Evolutionary conservation across 2,888 invertebrate genomes (phyloP), one percentile per base, ranked within the genome.

Genomic region (Plemyria rubiginata): DNA sequence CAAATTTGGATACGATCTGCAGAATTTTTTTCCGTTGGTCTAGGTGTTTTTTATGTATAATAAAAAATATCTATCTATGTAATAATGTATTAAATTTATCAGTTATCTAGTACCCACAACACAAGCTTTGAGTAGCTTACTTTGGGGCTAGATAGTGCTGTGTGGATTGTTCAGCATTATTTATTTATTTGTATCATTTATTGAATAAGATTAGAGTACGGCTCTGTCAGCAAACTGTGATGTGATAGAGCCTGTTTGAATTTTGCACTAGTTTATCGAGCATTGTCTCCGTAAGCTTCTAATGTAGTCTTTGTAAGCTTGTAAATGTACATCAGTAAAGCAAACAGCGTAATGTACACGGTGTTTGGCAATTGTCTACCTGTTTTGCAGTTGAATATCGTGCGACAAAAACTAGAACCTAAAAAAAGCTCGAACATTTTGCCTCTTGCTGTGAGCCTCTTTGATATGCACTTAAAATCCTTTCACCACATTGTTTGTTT

Each of bases 231-330:
- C 11, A 46, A 59, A 51, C 63, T 65, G 64, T 68, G 70, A 71
- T 70, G 65, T 61, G 68, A 72, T 71, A 71, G 62, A 70, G 68
- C 65, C 55, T 60, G 66, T 67, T 66, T 69, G 69, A 71, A 71
- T 69, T 64, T 70, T 67, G 66, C 67, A 71, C 67, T 70, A 69
- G 71, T 59, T 69, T 62, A 65, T 52, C 49, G 29, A 60, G 46
- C 56, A 52, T 41, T 50, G 60, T 62, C 62, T 59, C 56, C 45
- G 60, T 61, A 32, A 54, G 41, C 49, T 53, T 41, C 16, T 60
- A 52, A 64, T 60, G 60, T 45, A 60, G 56, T 56, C 65, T 65
- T 60, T 68, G 66, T 65, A 62, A 61, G 60, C 64, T 57, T 65
- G 60, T 60, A 57, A 65, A 58, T 60, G 50, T 59, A 59, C 54